phyloP scores from a whole-genome alignment of 2,113 vertebrate species.

The Mesembrinibis cayennensis region DNA sequence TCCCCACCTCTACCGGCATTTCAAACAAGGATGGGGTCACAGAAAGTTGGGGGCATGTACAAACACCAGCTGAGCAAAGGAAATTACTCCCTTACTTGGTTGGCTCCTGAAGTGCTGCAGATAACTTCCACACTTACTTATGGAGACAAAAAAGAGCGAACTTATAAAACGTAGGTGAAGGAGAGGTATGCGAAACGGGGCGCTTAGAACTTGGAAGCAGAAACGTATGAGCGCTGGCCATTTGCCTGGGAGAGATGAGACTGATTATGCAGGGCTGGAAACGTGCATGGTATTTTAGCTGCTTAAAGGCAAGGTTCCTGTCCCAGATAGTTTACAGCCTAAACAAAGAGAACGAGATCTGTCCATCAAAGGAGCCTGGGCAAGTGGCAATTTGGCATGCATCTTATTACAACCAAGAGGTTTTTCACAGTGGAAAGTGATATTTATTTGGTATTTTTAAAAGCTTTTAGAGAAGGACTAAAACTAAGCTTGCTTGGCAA shows the following conservation, averaged over 20 bases:
- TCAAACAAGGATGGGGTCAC: slow-evolving; percentile 12
- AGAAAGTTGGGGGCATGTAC: background rate
- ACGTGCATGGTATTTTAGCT: background rate
- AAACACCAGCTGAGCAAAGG: slow-evolving; percentile 28
- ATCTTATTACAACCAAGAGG: background rate
- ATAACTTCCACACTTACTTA: background rate
- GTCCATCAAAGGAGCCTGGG: background rate
- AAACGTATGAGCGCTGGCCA: background rate
- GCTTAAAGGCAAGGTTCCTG: slow-evolving; percentile 1
- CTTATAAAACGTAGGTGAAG: slow-evolving; percentile 16
- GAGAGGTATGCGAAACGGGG: background rate
- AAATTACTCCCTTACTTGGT: background rate
- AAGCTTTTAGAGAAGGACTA: background rate
- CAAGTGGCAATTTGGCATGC: slow-evolving; percentile 22
- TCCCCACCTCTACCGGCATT: background rate
- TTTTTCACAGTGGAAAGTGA: slow-evolving; percentile 22
- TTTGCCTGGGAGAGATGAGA: slow-evolving; percentile 33
- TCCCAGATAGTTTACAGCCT: slow-evolving; percentile 24
- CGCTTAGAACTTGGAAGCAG: background rate
- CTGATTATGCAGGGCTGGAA: slow-evolving; percentile 35
- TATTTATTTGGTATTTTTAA: slow-evolving; percentile 4
- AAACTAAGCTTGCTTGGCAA: slow-evolving; percentile 2
- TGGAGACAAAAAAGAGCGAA: background rate
- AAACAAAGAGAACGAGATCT: background rate
- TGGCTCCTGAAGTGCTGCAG: background rate